These are phyloP conservation scores for Onchidella celtica DNA, from an alignment of 2,888 invertebrate genomes.

Conservation along the genomic window DNA sequence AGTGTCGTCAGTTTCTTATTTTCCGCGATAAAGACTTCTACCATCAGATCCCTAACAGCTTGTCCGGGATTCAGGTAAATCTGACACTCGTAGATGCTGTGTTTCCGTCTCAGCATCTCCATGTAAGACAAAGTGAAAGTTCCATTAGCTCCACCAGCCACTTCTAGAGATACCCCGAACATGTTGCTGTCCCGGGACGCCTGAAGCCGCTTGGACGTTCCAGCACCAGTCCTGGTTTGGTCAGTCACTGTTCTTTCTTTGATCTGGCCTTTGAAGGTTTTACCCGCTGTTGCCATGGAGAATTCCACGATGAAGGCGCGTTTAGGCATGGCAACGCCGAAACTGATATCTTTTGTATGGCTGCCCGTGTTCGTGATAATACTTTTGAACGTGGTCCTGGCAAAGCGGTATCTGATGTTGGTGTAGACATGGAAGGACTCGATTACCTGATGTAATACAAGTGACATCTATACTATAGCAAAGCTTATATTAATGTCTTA, in stretches of 20 bases:
- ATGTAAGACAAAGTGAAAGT: conserved; percentile 88
- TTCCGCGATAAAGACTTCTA: conserved; percentile 83
- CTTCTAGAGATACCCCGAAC: conserved; percentile 83
- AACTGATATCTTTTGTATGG: neutral
- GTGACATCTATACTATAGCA: too few species aligned
- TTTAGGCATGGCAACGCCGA: neutral
- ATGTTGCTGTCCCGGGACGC: conserved; percentile 61
- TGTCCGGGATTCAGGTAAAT: conserved; percentile 87
- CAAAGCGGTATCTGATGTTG: neutral
- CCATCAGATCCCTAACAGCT: conserved; percentile 84
- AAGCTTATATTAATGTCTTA: neutral
- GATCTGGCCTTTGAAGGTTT: neutral
- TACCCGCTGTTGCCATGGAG: neutral
- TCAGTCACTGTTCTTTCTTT: neutral
- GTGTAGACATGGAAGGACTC: conserved; percentile 10
- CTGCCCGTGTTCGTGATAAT: neutral
- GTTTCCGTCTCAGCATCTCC: conserved; percentile 85
- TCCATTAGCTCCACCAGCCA: conserved; percentile 84
- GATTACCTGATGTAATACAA: neutral
- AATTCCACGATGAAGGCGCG: conserved; percentile 5
- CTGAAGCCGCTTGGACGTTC: neutral
- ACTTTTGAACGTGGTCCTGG: neutral
- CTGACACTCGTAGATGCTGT: conserved; percentile 86
- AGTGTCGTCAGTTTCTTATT: conserved; percentile 11
- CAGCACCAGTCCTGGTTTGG: too few species aligned